These are phyloP conservation scores for Acinonyx jubatus DNA, from an alignment of 2,113 vertebrate species.

Conservation along the genomic window DNA sequence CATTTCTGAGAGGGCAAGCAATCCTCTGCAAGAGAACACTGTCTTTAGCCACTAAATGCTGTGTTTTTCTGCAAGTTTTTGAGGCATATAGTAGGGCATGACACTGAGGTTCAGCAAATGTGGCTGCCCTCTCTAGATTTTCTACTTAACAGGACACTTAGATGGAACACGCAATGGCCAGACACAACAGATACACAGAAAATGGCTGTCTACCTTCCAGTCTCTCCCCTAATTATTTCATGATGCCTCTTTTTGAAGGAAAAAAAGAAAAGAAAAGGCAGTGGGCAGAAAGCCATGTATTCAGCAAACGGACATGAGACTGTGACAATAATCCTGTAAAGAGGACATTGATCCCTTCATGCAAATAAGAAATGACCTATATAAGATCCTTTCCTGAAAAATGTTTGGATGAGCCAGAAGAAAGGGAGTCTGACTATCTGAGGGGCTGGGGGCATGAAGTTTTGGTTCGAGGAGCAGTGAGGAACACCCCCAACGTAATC, in stretches of 20 bases:
- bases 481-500: not conserved
- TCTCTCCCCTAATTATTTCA: slow-evolving; percentile 1
- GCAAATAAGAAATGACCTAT: slow-evolving; percentile 39
- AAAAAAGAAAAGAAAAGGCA: not conserved
- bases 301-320: not conserved
- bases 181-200: not conserved
- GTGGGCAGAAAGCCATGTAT: not conserved
- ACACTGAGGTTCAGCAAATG: not conserved
- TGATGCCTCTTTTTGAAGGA: not conserved
- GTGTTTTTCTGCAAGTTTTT: not conserved
- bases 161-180: not conserved
- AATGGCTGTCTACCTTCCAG: not conserved
- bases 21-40: slow-evolving; percentile 5
- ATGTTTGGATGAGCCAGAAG: not conserved
- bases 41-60: not conserved
- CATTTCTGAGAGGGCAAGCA: not conserved
- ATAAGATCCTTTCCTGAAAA: not conserved
- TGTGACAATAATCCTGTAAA: slow-evolving; percentile 8
- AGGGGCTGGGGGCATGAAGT: not conserved
- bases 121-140: not conserved
- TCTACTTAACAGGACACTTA: slow-evolving; percentile 26
- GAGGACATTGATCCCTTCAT: not conserved
- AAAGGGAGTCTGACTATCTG: not conserved
- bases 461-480: not conserved
- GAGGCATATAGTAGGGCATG: not conserved